These are phyloP conservation scores for Limnephilus lunatus DNA, from an alignment of 2,888 invertebrate genomes.

Conservation along the genomic window DNA sequence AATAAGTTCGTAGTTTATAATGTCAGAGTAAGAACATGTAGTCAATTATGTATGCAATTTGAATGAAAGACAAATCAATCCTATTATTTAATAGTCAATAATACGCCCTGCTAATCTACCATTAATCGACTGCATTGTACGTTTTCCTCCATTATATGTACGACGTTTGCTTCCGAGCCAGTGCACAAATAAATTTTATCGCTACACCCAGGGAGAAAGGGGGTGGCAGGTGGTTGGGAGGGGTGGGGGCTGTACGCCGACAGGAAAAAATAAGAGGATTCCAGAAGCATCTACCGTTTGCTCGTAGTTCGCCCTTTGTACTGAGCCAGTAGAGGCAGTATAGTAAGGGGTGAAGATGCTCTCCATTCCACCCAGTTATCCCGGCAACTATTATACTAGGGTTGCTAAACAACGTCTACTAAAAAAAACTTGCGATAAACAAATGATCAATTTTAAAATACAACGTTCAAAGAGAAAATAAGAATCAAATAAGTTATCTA, in stretches of 20 bases:
- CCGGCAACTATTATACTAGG: conserved; percentile 58
- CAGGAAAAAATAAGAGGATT: conserved; percentile 57
- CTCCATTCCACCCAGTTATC: conserved; percentile 61
- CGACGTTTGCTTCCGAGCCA: conserved; percentile 59
- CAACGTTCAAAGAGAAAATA: conserved; percentile 44
- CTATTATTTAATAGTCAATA: conserved; percentile 63
- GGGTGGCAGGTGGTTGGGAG: conserved; percentile 49
- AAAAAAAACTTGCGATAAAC: conserved; percentile 46
- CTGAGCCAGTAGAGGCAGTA: conserved; percentile 46
- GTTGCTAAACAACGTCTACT: conserved; percentile 55
- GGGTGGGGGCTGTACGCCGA: conserved; percentile 59
- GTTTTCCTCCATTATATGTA: conserved; percentile 63
- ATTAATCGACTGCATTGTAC: conserved; percentile 64
- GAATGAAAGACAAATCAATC: background rate
- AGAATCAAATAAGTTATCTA: conserved; percentile 42
- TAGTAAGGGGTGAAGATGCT: conserved; percentile 53
- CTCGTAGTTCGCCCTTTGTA: conserved; percentile 41
- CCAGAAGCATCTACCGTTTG: conserved; percentile 53
- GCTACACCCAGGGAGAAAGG: conserved; percentile 61
- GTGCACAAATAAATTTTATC: conserved; percentile 65
- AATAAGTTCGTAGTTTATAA: background rate
- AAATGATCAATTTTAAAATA: conserved; percentile 47
- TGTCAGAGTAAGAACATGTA: background rate
- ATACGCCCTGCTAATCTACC: conserved; percentile 62
- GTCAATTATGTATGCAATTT: background rate